These are phyloP conservation scores for Stenodema calcarata DNA, from an alignment of 2,888 invertebrate species.

Conservation along the genomic window DNA sequence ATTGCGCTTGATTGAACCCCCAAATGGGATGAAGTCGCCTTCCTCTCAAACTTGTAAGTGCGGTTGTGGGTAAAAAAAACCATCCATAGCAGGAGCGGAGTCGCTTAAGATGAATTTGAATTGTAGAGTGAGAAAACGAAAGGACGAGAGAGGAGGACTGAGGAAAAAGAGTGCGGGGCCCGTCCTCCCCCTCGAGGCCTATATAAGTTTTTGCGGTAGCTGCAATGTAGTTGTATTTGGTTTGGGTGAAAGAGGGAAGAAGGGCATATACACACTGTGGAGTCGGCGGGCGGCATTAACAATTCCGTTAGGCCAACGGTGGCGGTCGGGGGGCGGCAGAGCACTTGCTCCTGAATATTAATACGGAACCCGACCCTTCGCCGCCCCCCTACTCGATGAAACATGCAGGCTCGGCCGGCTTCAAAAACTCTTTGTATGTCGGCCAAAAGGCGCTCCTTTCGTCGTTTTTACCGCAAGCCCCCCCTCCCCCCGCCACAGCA, in stretches of 20 bases:
- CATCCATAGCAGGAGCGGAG: neutral
- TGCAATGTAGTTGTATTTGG: slow-evolving; percentile 49
- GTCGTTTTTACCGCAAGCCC: slow-evolving; percentile 43
- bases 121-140: slow-evolving; percentile 41
- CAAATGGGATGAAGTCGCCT: neutral
- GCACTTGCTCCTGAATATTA: slow-evolving; percentile 48
- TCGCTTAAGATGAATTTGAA: slow-evolving; percentile 28
- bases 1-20: neutral
- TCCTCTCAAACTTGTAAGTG: neutral
- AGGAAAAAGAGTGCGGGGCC: neutral
- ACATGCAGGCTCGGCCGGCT: slow-evolving; percentile 45
- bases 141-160: neutral
- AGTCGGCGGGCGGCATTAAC: slow-evolving; percentile 41
- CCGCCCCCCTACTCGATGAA: slow-evolving; percentile 38
- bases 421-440: slow-evolving; percentile 47
- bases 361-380: slow-evolving; percentile 25
- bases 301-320: slow-evolving; percentile 37
- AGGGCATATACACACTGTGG: neutral
- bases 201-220: slow-evolving; percentile 50
- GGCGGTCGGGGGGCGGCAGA: neutral
- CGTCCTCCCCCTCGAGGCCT: neutral
- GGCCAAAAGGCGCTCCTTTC: slow-evolving; percentile 37
- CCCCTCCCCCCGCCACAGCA: neutral
- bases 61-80: neutral
- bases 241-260: slow-evolving; percentile 16